Percentiles rank a stretch among this genome's conserved stretches.
Conservation (phyloP, 2,797 vertebrate species). For the Limnodromus scolopaceus region DNA sequence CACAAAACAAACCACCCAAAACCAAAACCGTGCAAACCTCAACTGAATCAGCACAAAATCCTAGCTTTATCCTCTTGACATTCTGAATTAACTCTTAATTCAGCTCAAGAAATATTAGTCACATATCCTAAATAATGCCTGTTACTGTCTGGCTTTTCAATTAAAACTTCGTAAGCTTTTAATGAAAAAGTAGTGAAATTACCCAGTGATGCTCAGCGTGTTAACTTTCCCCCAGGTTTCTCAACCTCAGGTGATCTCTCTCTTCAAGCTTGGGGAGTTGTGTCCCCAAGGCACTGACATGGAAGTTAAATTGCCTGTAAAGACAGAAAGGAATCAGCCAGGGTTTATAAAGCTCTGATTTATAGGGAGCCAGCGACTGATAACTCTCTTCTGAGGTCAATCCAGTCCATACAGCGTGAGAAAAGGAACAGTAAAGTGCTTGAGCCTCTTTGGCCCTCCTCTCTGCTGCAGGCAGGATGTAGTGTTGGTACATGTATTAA, state of each 20-base stretch:
- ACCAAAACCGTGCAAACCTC: not conserved
- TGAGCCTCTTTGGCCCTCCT: not conserved
- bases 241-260: fast-evolving
- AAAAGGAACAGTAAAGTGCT: not conserved
- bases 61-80: not conserved
- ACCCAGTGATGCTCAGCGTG: fast-evolving
- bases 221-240: not conserved
- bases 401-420: not conserved
- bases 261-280: not conserved
- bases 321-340: conserved; percentile 1
- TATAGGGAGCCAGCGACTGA: not conserved
- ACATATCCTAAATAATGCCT: not conserved
- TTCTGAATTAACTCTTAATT: conserved; percentile 21
- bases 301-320: not conserved
- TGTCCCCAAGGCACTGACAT: not conserved
- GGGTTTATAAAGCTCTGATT: not conserved
- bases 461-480: not conserved
- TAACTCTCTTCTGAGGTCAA: not conserved
- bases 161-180: not conserved
- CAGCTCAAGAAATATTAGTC: conserved; percentile 25
- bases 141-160: not conserved
- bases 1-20: too few relatives aligned
- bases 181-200: not conserved
- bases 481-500: fast-evolving
- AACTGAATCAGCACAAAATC: not conserved